Conservation (phyloP, 1,140 invertebrate genomes). For the Aphidius ervi region DNA sequence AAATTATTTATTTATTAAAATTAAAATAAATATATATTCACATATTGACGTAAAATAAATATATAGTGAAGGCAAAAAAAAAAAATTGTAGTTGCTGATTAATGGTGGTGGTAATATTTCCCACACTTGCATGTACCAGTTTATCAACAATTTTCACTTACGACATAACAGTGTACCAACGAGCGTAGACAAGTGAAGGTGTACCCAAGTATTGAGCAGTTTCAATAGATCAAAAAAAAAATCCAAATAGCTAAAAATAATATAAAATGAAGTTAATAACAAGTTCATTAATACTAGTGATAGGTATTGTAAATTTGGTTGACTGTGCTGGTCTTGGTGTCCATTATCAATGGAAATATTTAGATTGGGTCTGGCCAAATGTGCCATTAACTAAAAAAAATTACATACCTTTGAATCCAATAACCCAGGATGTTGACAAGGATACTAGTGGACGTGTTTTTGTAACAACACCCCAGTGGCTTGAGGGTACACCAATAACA, state of each 20-base stretch:
- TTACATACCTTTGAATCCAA: conserved; percentile 44
- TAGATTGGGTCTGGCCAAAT: conserved; percentile 45
- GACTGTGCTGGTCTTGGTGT: conserved; percentile 30
- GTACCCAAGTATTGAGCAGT: conserved; percentile 31
- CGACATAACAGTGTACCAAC: background rate
- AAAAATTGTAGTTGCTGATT: no score
- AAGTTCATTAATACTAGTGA: conserved; percentile 9
- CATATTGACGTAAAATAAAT: no score
- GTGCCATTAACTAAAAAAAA: conserved; percentile 37
- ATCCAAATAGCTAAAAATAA: background rate
- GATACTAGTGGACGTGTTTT: conserved; percentile 45
- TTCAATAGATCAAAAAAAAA: conserved; percentile 18
- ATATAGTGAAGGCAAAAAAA: no score
- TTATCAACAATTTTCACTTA: conserved; percentile 30
- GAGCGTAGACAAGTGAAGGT: no score
- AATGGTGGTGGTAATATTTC: no score
- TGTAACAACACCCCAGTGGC: conserved; percentile 50
- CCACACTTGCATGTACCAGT: no score
- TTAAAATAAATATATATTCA: no score
- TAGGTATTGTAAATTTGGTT: conserved; percentile 12
- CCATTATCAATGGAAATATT: conserved; percentile 42
- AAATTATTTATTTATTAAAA: no score
- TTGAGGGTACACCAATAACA: conserved; percentile 48
- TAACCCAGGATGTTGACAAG: conserved; percentile 48
- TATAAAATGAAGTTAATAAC: conserved; percentile 8